Base-by-base conservation (phyloP, 2,888 invertebrate genomes). In the Tipula lateralis region DNA sequence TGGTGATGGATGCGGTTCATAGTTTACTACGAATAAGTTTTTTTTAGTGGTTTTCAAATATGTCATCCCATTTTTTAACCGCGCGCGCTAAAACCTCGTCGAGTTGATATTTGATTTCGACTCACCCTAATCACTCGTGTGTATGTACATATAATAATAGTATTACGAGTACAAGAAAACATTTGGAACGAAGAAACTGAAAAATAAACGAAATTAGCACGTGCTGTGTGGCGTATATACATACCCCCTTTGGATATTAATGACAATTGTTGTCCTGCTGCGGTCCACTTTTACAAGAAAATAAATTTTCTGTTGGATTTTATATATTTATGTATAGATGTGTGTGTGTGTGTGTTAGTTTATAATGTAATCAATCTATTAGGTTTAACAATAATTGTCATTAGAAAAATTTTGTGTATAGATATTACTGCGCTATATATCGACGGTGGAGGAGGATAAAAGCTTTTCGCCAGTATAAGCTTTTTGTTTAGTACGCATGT, bases 181-280 rank as follows among this genome's bases (percentile, higher is more conserved):
- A 81, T 32, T n/a, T 82, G 32, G 82, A 16, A 30, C 82, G n/a
- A 29, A 30, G 16, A 30, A 16, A 29, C 16, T n/a, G n/a, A 16
- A 82, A 30, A 82, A 83, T 34, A 83, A 83, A 34, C 30, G 34
- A 83, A 83, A 83, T 84, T 85, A 85, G 84, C 84, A 83, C 84
- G 84, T 85, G 84, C 84, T 85, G 84, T 66, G 84, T 84, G 44
- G 80, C 66, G 24, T 84, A 44, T 44, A 83, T n/a, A n/a, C n/a
- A n/a, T 39, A 83, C 83, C 84, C 30, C 84, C 44, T 50, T 50
- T 29, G 84, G 84, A 83, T 30, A 34, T 83, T 83, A 34, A 34
- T 83, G 34, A 82, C 82, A 82, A 82, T 82, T 82, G 30, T 82
- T 83, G 30, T 83, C 83, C 83, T 83, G 83, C 83, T 83, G 83